Percentiles rank a stretch among this genome's conserved stretches.
Conservation (phyloP, 2,888 invertebrate species). For the Notodonta ziczac region DNA sequence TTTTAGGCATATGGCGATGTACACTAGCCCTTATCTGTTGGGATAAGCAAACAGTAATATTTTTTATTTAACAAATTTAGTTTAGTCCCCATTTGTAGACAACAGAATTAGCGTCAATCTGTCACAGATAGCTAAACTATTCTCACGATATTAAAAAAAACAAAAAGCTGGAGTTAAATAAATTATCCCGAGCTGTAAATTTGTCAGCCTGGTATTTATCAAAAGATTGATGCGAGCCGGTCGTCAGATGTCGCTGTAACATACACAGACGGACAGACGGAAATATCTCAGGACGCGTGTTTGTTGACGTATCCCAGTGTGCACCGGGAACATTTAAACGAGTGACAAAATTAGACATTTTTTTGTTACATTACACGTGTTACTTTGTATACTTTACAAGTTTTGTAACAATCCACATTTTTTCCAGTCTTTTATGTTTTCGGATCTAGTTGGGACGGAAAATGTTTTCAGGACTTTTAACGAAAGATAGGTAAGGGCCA, state of each 20-base stretch:
- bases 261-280: conserved; percentile 63
- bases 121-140: not conserved
- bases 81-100: too few relatives aligned
- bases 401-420: conserved; percentile 23
- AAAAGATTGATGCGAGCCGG: conserved; percentile 79
- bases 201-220: conserved; percentile 71
- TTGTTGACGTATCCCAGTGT: conserved; percentile 67
- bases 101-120: not conserved
- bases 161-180: not conserved
- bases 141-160: not conserved
- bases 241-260: conserved; percentile 77
- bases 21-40: too few relatives aligned
- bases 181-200: not conserved
- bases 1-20: too few relatives aligned
- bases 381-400: conserved; percentile 33
- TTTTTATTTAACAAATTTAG: too few relatives aligned
- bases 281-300: conserved; percentile 73
- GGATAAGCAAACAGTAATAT: too few relatives aligned
- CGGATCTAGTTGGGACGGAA: too few relatives aligned
- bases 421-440: not conserved
- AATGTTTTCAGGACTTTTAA: too few relatives aligned
- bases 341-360: conserved; percentile 55
- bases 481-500: too few relatives aligned
- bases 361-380: conserved; percentile 54
- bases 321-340: conserved; percentile 57